Evolutionary conservation across 1,140 invertebrate genomes (phyloP), one percentile per base, ranked within the genome.

Genomic region (Drosophila nebulosa): DNA sequence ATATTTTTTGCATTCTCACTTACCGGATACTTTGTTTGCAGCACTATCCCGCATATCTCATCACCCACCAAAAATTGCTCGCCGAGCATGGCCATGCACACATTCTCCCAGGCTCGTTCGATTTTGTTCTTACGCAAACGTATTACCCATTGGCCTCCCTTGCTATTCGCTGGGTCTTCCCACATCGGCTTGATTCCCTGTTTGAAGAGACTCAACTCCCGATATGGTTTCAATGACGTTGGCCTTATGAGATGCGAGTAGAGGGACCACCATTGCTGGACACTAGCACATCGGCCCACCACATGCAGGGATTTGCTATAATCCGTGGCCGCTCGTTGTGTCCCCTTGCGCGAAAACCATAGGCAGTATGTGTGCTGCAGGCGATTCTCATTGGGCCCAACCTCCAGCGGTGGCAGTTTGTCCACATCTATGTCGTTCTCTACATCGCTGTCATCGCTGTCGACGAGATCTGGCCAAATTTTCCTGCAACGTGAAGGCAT

Each of bases 11-110:
- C 0, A 10, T 9, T 0, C 6, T 3, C 22, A 91, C 90, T 91
- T 92, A 97, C 96, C 94, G 97, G 96, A 93, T 96, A 98, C 81
- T 97, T 94, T 79, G 99, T 95, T 52, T 98, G 99, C 74, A 99
- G 95, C 56, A 99, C 98, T 69, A 98, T 97, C 2, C 98, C 99
- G 93, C 98, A 99, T 74, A 99, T 98, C 93, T 99, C 99, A 76
- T 98, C 96, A 6, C 98, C 98, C 24, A 99, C 98, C 95, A 99
- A 97, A 94, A 99, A 99, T 93, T 99, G 98, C 93, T 99, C 98
- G 10, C 98, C 97, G 74, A 98, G 92, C 95, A 99, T 98, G 60
- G 99, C 98, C 93, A 99, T 94, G 78, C 99, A 96, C 27, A 99
- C 93, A 93, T 99, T 99, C 93, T 99, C 99, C 98, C 98, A 99